Percentiles rank a stretch among this genome's conserved stretches.
Evolutionary conservation across 1,140 invertebrate genomes (phyloP).

Genomic region (Penaeus vannamei): DNA sequence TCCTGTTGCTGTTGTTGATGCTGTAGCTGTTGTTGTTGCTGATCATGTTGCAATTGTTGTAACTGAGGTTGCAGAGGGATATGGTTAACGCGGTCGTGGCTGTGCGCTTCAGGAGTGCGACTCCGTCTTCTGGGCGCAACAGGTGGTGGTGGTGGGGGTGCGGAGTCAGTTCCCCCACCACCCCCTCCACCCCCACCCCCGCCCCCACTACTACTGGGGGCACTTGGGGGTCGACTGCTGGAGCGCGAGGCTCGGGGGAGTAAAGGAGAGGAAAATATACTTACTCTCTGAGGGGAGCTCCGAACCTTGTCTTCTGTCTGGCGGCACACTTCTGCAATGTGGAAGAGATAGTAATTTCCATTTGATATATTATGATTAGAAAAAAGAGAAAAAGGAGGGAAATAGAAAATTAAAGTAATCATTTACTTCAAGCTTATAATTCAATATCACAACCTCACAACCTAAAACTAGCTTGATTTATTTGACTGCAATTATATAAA

Average conservation of each 20-base stretch:
- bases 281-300: constrained; percentile 66
- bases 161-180: constrained; percentile 51
- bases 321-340: constrained; percentile 73
- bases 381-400: not conserved
- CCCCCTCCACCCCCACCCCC: constrained; percentile 53
- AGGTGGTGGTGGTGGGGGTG: constrained; percentile 57
- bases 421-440: no score
- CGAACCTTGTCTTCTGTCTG: constrained; percentile 64
- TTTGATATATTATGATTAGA: not conserved
- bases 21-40: constrained; percentile 42
- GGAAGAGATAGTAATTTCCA: not conserved
- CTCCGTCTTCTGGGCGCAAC: constrained; percentile 62
- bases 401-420: no score
- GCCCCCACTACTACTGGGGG: constrained; percentile 43
- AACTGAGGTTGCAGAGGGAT: constrained; percentile 41
- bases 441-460: no score
- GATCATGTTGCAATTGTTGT: constrained; percentile 31
- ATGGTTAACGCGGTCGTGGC: constrained; percentile 55
- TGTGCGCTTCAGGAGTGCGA: constrained; percentile 58
- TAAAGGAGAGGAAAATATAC: constrained; percentile 65
- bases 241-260: constrained; percentile 54
- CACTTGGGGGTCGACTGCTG: constrained; percentile 66
- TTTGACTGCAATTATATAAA: no score
- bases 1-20: constrained; percentile 31
- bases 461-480: no score